Evolutionary conservation across 2,888 invertebrate species (phyloP).

Genomic region (Camptogramma bilineatum): DNA sequence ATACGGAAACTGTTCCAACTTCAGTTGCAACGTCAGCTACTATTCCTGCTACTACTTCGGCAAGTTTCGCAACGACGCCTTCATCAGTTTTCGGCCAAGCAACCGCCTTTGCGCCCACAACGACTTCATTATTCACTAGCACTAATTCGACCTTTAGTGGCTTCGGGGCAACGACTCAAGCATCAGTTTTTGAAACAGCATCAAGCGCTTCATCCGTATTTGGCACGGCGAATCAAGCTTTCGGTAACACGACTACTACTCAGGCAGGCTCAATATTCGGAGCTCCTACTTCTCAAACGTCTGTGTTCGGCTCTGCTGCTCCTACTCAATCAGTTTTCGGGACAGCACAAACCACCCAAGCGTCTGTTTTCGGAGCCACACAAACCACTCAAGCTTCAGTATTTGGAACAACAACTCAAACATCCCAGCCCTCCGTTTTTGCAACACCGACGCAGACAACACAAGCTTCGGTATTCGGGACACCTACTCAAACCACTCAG

Average conservation of each 20-base stretch:
- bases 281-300: constrained; percentile 35
- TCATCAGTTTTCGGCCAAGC: constrained; percentile 56
- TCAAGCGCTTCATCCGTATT: constrained; percentile 54
- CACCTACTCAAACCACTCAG: constrained; percentile 45
- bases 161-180: constrained; percentile 32
- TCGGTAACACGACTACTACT: constrained; percentile 34
- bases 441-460: constrained; percentile 45
- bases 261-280: constrained; percentile 47
- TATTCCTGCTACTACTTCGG: constrained; percentile 37
- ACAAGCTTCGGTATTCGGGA: constrained; percentile 52
- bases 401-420: constrained; percentile 44
- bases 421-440: constrained; percentile 51
- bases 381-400: constrained; percentile 44
- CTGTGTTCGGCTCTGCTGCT: constrained; percentile 41
- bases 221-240: constrained; percentile 40
- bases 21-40: constrained; percentile 43
- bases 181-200: constrained; percentile 31
- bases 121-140: constrained; percentile 48
- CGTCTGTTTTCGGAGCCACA: constrained; percentile 57
- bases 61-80: constrained; percentile 51
- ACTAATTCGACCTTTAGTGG: constrained; percentile 23
- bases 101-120: constrained; percentile 43
- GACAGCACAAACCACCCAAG: constrained; percentile 41
- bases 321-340: constrained; percentile 23
- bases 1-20: constrained; percentile 40